Conservation (phyloP, 2,113 vertebrate genomes). For the Solenodon paradoxus region DNA sequence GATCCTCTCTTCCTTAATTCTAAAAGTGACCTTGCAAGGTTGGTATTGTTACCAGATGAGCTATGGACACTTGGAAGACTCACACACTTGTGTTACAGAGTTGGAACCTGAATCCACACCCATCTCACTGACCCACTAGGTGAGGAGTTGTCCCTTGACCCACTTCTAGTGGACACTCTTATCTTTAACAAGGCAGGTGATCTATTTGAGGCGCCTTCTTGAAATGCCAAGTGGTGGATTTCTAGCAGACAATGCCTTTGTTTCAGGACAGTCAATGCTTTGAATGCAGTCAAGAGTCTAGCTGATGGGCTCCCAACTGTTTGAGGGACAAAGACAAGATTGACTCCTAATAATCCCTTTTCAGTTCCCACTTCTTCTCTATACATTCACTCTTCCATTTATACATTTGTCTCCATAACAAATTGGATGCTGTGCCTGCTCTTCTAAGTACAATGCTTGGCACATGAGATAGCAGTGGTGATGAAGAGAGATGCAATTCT, state of each 20-base stretch:
- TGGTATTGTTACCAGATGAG: neutral
- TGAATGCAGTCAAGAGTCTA: neutral
- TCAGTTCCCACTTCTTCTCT: neutral
- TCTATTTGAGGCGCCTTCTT: neutral
- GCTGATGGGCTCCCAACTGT: neutral
- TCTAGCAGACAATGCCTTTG: neutral
- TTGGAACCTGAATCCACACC: no score
- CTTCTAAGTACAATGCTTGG: neutral
- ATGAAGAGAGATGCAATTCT: fast-evolving
- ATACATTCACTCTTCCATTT: neutral
- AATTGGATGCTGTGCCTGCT: neutral
- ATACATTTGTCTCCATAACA: neutral
- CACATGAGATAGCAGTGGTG: neutral
- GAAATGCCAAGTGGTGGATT: fast-evolving
- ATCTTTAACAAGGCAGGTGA: neutral
- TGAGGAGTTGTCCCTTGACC: neutral
- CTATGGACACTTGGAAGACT: fast-evolving
- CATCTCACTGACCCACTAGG: neutral
- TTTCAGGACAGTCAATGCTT: neutral
- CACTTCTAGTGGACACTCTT: fast-evolving
- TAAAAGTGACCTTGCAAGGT: neutral
- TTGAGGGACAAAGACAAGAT: neutral
- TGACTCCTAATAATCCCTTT: neutral
- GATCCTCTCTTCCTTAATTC: neutral
- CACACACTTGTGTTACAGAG: fast-evolving